Base-by-base conservation (phyloP, 2,888 invertebrate genomes). In the Mantis religiosa region DNA sequence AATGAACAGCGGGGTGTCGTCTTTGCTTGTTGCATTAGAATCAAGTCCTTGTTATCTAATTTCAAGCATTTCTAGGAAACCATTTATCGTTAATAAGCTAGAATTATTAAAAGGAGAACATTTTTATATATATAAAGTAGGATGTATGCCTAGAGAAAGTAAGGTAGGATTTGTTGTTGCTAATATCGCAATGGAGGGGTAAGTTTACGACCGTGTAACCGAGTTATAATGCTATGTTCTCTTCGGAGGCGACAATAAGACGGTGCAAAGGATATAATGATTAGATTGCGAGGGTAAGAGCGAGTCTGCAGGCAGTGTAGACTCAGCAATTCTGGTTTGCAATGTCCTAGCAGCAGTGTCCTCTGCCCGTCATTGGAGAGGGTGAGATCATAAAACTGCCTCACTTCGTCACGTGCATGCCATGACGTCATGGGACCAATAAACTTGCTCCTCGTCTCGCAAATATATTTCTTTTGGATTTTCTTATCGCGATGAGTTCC, bases 381-480 rank as follows among this genome's bases (percentile, higher is more conserved):
- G 25, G 54, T 15, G 54, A 14, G 81, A 28, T 86, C 86, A 71
- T 86, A 86, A 86, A 86, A n/a, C 54, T 25, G 15, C 34, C 81
- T 6, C 28, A 47, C 47, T 85, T 85, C 85, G 47, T 85, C 85
- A 27, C 54, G 86, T 71, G 86, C 86, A 86, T 86, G 85, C 27
- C 15, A 20, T 85, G 71, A 86, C 81, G 30, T 28, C 86, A 41
- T 86, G 86, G 86, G 86, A 86, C 20, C 86, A 86, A 86, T 86
- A 86, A 86, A 86, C 86, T 86, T 20, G 71, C 28, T 86, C 71
- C 86, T 71, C 54, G 54, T 71, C 54, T 71, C 54, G 25, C 71
- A 86, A 86, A 86, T 86, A 86, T 81, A 86, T 86, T 86, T 86
- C 84, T 71, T 71, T 71, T 71, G 54, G 54, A 71, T 71, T 71